Evolutionary conservation across 1,140 invertebrate species (phyloP).

Genomic region (Drosophila albomicans): DNA sequence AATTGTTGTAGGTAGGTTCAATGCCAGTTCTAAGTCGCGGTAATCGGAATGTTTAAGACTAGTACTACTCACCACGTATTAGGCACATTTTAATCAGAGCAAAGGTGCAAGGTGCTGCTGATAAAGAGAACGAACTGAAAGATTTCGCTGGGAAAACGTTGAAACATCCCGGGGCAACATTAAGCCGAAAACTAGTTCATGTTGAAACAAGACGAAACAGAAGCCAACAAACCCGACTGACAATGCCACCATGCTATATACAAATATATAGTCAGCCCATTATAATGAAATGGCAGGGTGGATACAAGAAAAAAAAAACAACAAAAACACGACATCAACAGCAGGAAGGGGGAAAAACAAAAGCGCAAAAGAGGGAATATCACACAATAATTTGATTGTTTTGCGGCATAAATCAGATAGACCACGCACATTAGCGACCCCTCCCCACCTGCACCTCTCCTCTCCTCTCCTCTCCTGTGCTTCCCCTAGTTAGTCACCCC

Average conservation of each 20-base stretch:
- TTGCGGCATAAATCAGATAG: slow-evolving; percentile 67
- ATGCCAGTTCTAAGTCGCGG: too few relatives aligned
- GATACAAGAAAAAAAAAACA: not conserved
- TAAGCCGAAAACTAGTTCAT: slow-evolving; percentile 65
- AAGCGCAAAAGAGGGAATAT: slow-evolving; percentile 30
- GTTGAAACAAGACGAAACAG: slow-evolving; percentile 47
- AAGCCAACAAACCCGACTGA: slow-evolving; percentile 33
- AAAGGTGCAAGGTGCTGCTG: too few relatives aligned
- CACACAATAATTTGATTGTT: slow-evolving; percentile 76
- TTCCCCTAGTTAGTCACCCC: not conserved
- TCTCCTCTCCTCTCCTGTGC: not conserved
- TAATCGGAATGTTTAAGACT: too few relatives aligned
- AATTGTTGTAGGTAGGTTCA: too few relatives aligned
- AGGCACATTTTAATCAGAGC: too few relatives aligned
- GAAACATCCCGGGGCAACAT: slow-evolving; percentile 26
- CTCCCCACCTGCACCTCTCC: not conserved
- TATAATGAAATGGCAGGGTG: slow-evolving; percentile 53
- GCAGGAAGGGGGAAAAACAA: slow-evolving; percentile 9
- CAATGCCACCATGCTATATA: slow-evolving; percentile 14
- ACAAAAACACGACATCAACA: not conserved
- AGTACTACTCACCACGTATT: too few relatives aligned
- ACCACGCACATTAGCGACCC: slow-evolving; percentile 58
- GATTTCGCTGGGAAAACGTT: not conserved
- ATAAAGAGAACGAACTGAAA: not conserved
- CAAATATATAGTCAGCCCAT: too few relatives aligned